phyloP scores from a whole-genome alignment of 1,140 invertebrate genomes.

The Mya arenaria region DNA sequence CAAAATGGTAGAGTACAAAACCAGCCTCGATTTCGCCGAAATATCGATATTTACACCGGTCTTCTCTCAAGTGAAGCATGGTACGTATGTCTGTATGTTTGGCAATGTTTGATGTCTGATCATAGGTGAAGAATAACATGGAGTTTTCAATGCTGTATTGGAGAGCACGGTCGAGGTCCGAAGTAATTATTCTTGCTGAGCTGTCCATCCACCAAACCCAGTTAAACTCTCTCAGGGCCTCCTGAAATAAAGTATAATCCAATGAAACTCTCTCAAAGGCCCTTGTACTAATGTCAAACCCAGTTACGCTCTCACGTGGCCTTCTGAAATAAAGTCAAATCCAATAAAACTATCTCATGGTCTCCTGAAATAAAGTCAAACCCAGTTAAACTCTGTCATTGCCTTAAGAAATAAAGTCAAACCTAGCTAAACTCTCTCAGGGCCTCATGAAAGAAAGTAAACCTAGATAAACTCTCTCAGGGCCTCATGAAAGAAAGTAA shows the following conservation, averaged over 20 bases:
- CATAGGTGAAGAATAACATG: slow-evolving; percentile 29
- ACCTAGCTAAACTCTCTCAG: no score
- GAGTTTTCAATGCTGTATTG: slow-evolving; percentile 16
- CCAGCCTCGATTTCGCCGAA: slow-evolving; percentile 47
- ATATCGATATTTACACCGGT: slow-evolving; percentile 39
- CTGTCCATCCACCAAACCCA: slow-evolving; percentile 57
- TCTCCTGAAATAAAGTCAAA: background rate
- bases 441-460: no score
- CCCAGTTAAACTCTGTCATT: no score
- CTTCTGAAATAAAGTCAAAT: background rate
- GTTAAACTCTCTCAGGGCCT: slow-evolving; percentile 12
- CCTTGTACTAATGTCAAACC: background rate
- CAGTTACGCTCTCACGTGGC: background rate
- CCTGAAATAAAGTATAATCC: background rate
- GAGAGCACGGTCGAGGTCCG: slow-evolving; percentile 30
- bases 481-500: no score
- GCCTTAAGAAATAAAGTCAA: no score
- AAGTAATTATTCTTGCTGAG: slow-evolving; percentile 32
- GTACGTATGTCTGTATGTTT: slow-evolving; percentile 43
- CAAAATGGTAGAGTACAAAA: slow-evolving; percentile 40
- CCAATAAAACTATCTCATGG: background rate
- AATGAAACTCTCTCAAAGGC: background rate
- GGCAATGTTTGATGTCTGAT: slow-evolving; percentile 1
- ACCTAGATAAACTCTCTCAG: no score
- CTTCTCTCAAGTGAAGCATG: slow-evolving; percentile 38